Evolutionary conservation across 2,797 vertebrate species (phyloP), one percentile per base, ranked within the genome.

Genomic region (Myripristis murdjan): DNA sequence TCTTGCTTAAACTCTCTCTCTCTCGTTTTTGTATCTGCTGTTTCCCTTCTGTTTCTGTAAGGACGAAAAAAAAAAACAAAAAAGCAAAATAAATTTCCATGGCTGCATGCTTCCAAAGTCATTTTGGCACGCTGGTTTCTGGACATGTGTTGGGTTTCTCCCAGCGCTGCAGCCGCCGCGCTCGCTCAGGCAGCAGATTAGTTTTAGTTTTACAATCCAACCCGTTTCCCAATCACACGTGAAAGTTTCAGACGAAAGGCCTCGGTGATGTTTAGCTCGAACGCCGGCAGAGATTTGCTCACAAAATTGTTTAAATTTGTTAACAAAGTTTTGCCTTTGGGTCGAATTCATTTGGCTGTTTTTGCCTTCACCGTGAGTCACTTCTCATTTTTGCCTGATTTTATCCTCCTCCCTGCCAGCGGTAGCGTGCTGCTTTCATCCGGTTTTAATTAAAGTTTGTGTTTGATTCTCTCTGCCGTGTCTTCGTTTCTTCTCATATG

Each of bases 151-250:
- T 41, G 35, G 24, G 1, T 53, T 73, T 64, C 44, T 70, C 51
- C 75, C 28, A 31, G 28, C 28, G 28, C 23, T 64, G 53, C n/a
- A 78, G 53, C 18, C 22, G 12, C 62, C 54, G 9, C 3, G 7
- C 59, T 60, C 49, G 72, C n/a, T 35, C 57, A 84, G 56, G 56
- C 56, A 26, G 53, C 55, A 73, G 62, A 89, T 86, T 83, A 48
- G 67, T 58, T 77, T 47, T 43, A 63, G 16, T 16, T 28, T 37
- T 51, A 24, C 20, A 75, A 87, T 79, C 10, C 23, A 14, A 14
- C 24, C 26, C 43, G 5, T 66, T 76, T 70, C 43, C 43, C 56
- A 52, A 22, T 55, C 55, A 14, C 52, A 35, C 31, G 76, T 15
- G 2, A 61, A 74, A 46, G n/a, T n/a, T n/a, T n/a, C n/a, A n/a